These are phyloP conservation scores for Hermaeophaga mercurialis DNA, from an alignment of 2,888 invertebrate species.

Conservation along the genomic window DNA sequence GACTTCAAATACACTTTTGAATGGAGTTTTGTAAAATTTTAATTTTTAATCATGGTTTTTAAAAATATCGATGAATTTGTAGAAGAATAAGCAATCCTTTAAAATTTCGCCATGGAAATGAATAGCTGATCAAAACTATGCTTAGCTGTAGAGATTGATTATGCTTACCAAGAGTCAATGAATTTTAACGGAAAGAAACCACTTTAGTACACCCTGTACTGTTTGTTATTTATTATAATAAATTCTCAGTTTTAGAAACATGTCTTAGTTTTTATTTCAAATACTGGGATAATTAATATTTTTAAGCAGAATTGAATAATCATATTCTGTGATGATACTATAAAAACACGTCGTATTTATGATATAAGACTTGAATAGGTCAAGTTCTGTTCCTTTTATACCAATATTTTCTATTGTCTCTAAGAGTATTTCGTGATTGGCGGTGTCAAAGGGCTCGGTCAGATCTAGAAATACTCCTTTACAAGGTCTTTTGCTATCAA, in stretches of 20 bases:
- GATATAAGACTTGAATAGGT: too few relatives aligned
- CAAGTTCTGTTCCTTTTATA: too few relatives aligned
- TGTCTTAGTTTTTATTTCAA: not conserved
- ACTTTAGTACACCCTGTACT: conserved; percentile 6
- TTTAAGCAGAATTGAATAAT: too few relatives aligned
- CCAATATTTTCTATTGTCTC: too few relatives aligned
- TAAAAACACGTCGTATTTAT: too few relatives aligned
- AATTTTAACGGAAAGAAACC: conserved; percentile 3
- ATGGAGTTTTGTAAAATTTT: conserved; percentile 5
- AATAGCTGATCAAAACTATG: conserved; percentile 8
- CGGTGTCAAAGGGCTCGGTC: too few relatives aligned
- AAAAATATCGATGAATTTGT: conserved; percentile 1
- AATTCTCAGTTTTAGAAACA: not conserved
- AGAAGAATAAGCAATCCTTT: conserved; percentile 6
- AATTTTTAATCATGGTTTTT: not conserved
- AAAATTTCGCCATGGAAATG: conserved; percentile 7
- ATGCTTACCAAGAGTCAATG: conserved; percentile 8
- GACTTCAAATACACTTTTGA: conserved; percentile 47
- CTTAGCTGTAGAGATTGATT: conserved; percentile 8
- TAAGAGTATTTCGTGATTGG: too few relatives aligned
- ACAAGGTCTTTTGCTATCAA: too few relatives aligned
- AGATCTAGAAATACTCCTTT: too few relatives aligned
- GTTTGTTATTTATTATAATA: conserved; percentile 13
- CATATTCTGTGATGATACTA: too few relatives aligned
- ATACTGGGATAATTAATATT: too few relatives aligned